A percentile compares a stretch with the other conserved stretches of the same genome.
Conservation (phyloP, 2,113 vertebrate species). For the Zosterops pallidus region DNA sequence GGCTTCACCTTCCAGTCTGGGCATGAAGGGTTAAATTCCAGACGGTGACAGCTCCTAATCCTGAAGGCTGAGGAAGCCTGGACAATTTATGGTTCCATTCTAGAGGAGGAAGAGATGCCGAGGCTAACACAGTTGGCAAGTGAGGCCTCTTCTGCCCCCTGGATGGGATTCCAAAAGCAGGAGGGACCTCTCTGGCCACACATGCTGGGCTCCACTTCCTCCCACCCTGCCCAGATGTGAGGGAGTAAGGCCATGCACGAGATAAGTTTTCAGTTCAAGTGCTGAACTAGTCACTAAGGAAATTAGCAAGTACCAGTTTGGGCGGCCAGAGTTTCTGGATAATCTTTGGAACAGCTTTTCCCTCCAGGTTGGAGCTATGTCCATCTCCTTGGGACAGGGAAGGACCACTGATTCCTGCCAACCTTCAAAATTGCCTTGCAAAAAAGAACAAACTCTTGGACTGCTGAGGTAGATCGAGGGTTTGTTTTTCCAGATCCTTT, state of each 20-base stretch:
- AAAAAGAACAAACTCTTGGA: not conserved
- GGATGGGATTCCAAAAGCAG: not conserved
- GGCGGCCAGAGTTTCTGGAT: not conserved
- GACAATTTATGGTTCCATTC: not conserved
- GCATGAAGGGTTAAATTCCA: not conserved
- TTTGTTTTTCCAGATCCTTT: not conserved
- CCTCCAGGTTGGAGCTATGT: not conserved
- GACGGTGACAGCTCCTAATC: not conserved
- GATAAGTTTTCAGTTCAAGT: not conserved
- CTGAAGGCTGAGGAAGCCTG: not conserved
- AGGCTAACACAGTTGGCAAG: not conserved
- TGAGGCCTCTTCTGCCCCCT: not conserved
- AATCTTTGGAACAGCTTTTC: not conserved
- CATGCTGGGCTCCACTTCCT: not conserved
- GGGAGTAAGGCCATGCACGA: not conserved
- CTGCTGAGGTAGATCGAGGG: accelerated
- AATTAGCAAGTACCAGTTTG: not conserved
- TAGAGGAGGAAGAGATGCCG: not conserved
- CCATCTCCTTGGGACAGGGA: not conserved
- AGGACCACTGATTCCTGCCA: not conserved
- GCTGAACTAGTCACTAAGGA: not conserved
- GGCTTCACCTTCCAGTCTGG: not conserved
- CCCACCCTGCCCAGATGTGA: not conserved
- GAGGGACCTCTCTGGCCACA: not conserved
- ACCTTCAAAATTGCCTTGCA: not conserved